Base-by-base conservation (phyloP, 2,888 invertebrate species). In the Athalia rosae region DNA sequence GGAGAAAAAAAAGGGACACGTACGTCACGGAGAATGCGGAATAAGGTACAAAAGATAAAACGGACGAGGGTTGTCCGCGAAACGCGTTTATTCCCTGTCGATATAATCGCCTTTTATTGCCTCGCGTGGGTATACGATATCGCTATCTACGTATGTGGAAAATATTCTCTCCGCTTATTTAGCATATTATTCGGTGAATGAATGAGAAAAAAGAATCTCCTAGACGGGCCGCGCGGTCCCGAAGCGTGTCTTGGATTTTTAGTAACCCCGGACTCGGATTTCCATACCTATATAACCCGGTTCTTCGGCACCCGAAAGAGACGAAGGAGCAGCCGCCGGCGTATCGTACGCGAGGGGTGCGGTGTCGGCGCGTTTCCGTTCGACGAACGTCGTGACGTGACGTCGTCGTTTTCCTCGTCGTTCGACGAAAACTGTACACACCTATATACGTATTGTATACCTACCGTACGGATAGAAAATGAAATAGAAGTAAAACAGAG, bases 401-500 rank as follows among this genome's bases (percentile, higher is more conserved):
- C 9, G 13, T 59, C 9, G 13, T 59, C 41, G 45, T 63, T 66
- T 66, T 9, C 67, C 67, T 50, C 47, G 53, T 28, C 67, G 67
- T 67, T 53, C 53, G 67, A 41, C 53, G 53, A 67, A 67, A 67
- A 67, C 67, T 67, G 28, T 28, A 28, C 28, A 28, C 28, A 28
- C 28, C 28, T 28, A n/a, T n/a, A 4, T 9, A n/a, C 3, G 0
- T 9, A 53, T 53, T 53, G 53, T 15, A 15, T 9, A n/a, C 3
- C 0, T 9, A 53, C 53, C 53, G 53, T 15, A 15, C 15, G 71
- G 58, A 58, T 15, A 58, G 71, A 71, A 71, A 71, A 58, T 71
- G 58, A 71, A 71, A 71, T 58, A 45, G 71, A 43, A 71, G 43
- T 45, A 58, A 45, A 58, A 71, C n/a, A n/a, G 5, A 53, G 53